Percentiles rank a stretch among this genome's conserved stretches.
These are phyloP conservation scores for Ectemnius cavifrons DNA, from an alignment of 2,888 invertebrate genomes.

Conservation along the genomic window DNA sequence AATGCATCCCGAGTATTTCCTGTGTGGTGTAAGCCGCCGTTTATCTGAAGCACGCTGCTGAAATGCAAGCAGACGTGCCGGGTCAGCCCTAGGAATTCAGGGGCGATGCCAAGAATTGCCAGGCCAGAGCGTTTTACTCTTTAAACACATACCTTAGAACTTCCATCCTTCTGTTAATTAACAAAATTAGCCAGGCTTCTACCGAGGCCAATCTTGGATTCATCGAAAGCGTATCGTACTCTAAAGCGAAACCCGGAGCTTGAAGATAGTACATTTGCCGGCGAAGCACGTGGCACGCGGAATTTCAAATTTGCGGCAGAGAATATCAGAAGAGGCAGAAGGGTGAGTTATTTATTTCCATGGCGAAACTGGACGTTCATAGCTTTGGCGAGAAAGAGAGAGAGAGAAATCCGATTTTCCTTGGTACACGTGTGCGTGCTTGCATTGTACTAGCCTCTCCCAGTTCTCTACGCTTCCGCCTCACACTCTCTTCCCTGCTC, in stretches of 20 bases:
- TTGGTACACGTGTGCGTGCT: not conserved
- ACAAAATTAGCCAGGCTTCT: too few species aligned
- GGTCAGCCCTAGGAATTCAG: too few species aligned
- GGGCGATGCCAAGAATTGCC: too few species aligned
- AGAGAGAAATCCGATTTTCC: not conserved
- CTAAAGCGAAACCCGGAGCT: too few species aligned
- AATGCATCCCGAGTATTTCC: constrained; percentile 3
- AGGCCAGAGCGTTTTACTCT: too few species aligned
- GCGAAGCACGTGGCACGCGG: not conserved
- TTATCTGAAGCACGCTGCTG: not conserved
- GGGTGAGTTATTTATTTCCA: constrained; percentile 7
- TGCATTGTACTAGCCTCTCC: not conserved
- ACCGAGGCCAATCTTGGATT: too few species aligned
- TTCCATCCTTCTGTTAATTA: too few species aligned
- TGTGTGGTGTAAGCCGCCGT: not conserved
- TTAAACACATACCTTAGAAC: too few species aligned
- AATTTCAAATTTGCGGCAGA: not conserved
- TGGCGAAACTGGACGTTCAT: not conserved
- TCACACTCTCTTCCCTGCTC: not conserved
- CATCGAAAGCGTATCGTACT: too few species aligned
- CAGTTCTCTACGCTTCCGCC: not conserved
- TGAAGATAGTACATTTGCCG: too few species aligned
- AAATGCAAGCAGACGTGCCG: too few species aligned
- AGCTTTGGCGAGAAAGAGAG: not conserved
- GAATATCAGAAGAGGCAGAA: constrained; percentile 4